These are phyloP conservation scores for Crambe crambe DNA, from an alignment of 37 sponge, comb jelly and placozoan genomes.

Conservation along the genomic window DNA sequence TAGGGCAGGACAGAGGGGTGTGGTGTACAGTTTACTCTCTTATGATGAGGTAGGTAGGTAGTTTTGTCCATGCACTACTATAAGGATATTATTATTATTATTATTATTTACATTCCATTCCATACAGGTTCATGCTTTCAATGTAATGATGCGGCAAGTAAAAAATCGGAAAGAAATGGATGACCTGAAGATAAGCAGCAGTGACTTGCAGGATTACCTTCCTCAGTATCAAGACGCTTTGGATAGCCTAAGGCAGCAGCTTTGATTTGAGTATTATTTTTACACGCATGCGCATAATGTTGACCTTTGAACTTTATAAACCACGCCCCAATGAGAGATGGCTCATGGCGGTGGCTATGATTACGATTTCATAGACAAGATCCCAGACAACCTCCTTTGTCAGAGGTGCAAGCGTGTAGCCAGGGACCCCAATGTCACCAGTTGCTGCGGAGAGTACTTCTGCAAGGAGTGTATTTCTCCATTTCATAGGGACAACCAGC, in stretches of 20 bases:
- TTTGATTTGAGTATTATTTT: too few relatives aligned
- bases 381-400: too few relatives aligned
- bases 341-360: too few relatives aligned
- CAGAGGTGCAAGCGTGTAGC: too few relatives aligned
- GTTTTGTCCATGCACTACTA: neutral
- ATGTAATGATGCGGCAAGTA: constrained; percentile 24
- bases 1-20: constrained; percentile 79
- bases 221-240: constrained; percentile 28
- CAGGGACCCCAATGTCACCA: too few relatives aligned
- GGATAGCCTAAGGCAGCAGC: neutral
- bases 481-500: too few relatives aligned
- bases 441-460: too few relatives aligned
- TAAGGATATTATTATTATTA: neutral
- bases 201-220: constrained; percentile 2
- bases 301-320: too few relatives aligned
- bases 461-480: too few relatives aligned
- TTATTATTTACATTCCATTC: neutral
- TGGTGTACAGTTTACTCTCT: constrained; percentile 60
- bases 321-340: too few relatives aligned
- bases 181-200: neutral
- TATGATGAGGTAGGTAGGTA: constrained; percentile 63
- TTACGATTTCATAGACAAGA: too few relatives aligned
- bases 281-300: too few relatives aligned
- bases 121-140: constrained; percentile 27
- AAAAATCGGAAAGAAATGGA: neutral